phyloP scores from a whole-genome alignment of 2,113 vertebrate genomes.

The Pseudolaguvia tuberculata region DNA sequence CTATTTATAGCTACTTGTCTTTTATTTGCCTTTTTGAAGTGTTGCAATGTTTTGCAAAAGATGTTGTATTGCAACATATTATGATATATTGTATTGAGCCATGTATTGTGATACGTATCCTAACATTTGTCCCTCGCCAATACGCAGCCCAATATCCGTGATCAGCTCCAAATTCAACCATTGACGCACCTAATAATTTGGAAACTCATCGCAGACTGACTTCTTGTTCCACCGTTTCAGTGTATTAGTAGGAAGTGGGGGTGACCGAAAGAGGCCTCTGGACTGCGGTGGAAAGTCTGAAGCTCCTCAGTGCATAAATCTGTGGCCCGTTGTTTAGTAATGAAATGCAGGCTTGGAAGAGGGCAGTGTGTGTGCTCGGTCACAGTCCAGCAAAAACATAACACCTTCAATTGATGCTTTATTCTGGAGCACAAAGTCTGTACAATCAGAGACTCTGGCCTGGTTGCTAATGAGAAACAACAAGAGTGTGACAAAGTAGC shows the following conservation, averaged over 20 bases:
- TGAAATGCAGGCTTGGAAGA: conserved; percentile 6
- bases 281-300: background rate
- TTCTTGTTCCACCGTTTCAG: conserved; percentile 10
- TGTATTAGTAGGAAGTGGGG: background rate
- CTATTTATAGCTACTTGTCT: too few relatives aligned
- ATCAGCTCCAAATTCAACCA: background rate
- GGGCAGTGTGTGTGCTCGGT: background rate
- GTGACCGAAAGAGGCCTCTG: background rate
- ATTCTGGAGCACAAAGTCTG: conserved; percentile 17
- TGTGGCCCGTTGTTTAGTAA: background rate
- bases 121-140: too few relatives aligned
- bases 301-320: background rate
- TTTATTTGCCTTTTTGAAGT: too few relatives aligned
- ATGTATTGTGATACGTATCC: too few relatives aligned
- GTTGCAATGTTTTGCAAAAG: too few relatives aligned
- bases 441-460: conserved; percentile 2
- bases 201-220: background rate
- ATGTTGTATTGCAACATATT: too few relatives aligned
- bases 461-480: conserved; percentile 21
- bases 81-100: too few relatives aligned
- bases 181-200: background rate
- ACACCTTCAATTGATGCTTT: background rate
- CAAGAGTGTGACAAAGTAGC: conserved; percentile 20
- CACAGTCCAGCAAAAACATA: conserved; percentile 13
- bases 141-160: background rate